Evolutionary conservation across 1,140 invertebrate species (phyloP).

Genomic region (Coenobita brevimanus): DNA sequence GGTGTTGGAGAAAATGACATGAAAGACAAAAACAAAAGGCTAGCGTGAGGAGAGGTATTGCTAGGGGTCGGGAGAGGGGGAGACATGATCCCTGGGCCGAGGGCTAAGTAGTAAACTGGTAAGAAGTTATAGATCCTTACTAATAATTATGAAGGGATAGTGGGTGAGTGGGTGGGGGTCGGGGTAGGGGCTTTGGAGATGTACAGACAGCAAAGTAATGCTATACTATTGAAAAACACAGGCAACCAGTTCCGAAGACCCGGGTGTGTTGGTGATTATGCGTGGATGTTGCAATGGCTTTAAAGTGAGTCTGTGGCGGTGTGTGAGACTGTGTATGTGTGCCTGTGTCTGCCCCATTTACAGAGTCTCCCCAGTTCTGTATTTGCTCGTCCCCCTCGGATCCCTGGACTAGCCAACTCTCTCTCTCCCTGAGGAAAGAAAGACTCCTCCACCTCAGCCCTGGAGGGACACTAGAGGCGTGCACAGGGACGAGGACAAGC

Average conservation of each 20-base stretch:
- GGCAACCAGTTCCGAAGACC: slow-evolving; percentile 45
- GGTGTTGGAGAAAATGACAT: neutral
- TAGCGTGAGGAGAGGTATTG: neutral
- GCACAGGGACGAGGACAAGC: slow-evolving; percentile 43
- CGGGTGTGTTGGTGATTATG: slow-evolving; percentile 19
- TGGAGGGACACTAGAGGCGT: slow-evolving; percentile 32
- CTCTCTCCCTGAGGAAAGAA: slow-evolving; percentile 34
- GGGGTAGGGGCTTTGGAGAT: neutral
- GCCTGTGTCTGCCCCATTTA: slow-evolving; percentile 1
- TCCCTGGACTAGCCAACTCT: slow-evolving; percentile 46
- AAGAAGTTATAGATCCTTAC: slow-evolving; percentile 19
- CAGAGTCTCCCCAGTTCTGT: slow-evolving; percentile 2
- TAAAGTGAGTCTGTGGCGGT: neutral
- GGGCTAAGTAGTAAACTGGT: slow-evolving; percentile 32
- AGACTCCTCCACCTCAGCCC: slow-evolving; percentile 26
- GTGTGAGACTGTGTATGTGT: slow-evolving; percentile 20
- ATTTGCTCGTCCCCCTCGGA: neutral
- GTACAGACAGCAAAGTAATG: slow-evolving; percentile 29
- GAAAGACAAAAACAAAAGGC: neutral
- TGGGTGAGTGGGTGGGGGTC: neutral
- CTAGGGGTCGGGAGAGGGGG: slow-evolving; percentile 24
- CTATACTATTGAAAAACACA: slow-evolving; percentile 32
- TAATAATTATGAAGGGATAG: slow-evolving; percentile 1
- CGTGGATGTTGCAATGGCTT: neutral
- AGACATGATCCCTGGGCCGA: slow-evolving; percentile 45